Conservation (phyloP, 2,113 vertebrate species). For the Archilochus colubris region DNA sequence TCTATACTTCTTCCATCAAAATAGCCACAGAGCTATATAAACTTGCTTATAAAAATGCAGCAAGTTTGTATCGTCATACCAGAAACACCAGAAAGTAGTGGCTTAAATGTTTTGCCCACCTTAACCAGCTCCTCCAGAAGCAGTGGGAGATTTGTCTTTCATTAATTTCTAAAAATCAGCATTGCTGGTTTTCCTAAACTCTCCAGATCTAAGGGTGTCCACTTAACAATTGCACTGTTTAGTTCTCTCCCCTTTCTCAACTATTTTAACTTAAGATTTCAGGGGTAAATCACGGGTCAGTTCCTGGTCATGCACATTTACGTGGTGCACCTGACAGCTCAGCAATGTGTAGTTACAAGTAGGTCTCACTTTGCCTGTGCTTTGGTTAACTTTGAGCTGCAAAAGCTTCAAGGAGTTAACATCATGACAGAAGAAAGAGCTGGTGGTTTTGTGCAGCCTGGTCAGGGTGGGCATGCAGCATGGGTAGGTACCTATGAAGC, state of each 20-base stretch:
- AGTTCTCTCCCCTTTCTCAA: background rate
- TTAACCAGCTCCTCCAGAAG: background rate
- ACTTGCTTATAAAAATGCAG: background rate
- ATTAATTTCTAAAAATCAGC: background rate
- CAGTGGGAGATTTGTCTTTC: background rate
- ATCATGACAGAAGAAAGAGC: background rate
- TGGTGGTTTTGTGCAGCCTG: background rate
- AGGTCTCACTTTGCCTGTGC: background rate
- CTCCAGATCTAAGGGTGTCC: background rate
- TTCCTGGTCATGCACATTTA: fast-evolving
- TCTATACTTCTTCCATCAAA: background rate
- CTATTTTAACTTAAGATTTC: background rate
- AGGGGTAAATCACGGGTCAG: background rate
- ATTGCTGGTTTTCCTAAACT: background rate
- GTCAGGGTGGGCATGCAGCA: background rate
- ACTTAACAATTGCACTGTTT: background rate
- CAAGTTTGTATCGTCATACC: background rate
- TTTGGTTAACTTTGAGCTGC: background rate
- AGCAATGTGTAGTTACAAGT: background rate
- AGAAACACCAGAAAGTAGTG: background rate
- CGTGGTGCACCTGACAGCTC: background rate
- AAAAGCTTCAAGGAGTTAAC: background rate
- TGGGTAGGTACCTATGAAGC: background rate
- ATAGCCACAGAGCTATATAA: background rate
- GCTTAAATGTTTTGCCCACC: background rate